Evolutionary conservation across 2,888 invertebrate species (phyloP).

Genomic region (Ferrisia virgata): DNA sequence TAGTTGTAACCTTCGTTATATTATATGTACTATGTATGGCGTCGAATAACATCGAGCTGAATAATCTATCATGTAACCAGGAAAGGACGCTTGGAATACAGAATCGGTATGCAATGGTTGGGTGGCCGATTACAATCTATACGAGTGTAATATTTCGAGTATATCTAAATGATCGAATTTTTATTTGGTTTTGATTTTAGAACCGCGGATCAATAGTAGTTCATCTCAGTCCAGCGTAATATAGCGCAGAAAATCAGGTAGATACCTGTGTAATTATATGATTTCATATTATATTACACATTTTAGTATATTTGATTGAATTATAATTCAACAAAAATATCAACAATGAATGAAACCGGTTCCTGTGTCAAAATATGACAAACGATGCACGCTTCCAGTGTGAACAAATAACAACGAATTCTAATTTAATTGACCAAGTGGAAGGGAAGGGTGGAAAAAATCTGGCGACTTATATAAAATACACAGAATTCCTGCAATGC

Average conservation of each 20-base stretch:
- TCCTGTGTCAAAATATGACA: neutral
- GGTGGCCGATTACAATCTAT: neutral
- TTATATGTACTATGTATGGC: neutral
- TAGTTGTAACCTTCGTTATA: conserved; percentile 37
- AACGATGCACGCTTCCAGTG: neutral
- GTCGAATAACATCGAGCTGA: conserved; percentile 3
- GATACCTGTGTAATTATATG: too few species aligned
- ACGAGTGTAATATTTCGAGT: too few species aligned
- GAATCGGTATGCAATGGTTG: neutral
- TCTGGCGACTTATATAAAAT: neutral
- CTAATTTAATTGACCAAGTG: neutral
- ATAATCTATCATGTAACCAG: neutral
- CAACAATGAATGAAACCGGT: neutral
- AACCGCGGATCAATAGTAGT: too few species aligned
- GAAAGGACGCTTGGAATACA: neutral
- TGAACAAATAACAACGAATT: neutral
- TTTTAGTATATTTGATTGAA: neutral
- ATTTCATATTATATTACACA: too few species aligned
- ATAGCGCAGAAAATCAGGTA: too few species aligned
- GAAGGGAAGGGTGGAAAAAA: neutral
- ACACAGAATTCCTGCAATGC: neutral
- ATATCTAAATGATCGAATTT: neutral
- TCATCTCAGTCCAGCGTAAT: too few species aligned
- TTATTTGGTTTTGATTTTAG: neutral
- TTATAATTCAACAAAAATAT: neutral